Conservation (phyloP, 37 sponge, comb jelly and placozoan species). For the Tethya wilhelma region DNA sequence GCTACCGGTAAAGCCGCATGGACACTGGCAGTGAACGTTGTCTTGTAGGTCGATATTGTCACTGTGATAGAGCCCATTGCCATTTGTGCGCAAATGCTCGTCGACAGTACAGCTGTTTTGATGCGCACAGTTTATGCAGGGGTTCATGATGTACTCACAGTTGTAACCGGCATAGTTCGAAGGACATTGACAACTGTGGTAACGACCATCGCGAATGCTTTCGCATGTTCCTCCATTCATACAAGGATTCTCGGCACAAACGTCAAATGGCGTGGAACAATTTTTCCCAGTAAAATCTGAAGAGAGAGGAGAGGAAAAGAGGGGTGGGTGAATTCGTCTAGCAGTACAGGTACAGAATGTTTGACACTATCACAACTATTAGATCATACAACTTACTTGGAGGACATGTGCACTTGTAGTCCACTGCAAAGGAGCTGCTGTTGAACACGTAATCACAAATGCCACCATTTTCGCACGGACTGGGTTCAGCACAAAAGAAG, state of each 20-base stretch:
- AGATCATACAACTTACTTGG: slow-evolving; percentile 12
- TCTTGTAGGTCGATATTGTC: too few relatives aligned
- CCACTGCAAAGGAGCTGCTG: neutral
- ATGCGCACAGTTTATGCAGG: slow-evolving; percentile 30
- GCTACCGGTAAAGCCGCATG: neutral
- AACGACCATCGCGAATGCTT: neutral
- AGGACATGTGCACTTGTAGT: slow-evolving; percentile 33
- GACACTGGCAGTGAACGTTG: too few relatives aligned
- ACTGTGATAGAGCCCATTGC: too few relatives aligned
- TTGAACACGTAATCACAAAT: neutral
- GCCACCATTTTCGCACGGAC: slow-evolving; percentile 31
- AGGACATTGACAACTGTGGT: slow-evolving; percentile 53
- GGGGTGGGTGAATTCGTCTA: neutral
- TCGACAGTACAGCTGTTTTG: slow-evolving; percentile 20
- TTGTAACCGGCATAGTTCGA: slow-evolving; percentile 18
- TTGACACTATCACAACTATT: neutral
- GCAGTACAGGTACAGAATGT: neutral
- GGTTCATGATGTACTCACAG: slow-evolving; percentile 35
- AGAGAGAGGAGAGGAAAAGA: neutral
- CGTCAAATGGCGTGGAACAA: slow-evolving; percentile 23
- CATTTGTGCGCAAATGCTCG: too few relatives aligned
- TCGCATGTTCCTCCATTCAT: slow-evolving; percentile 51
- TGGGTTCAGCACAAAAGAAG: neutral
- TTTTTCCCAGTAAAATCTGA: slow-evolving; percentile 51
- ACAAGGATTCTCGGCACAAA: slow-evolving; percentile 56